Evolutionary conservation across 2,888 invertebrate genomes (phyloP).

Genomic region (Limenitis camilla): DNA sequence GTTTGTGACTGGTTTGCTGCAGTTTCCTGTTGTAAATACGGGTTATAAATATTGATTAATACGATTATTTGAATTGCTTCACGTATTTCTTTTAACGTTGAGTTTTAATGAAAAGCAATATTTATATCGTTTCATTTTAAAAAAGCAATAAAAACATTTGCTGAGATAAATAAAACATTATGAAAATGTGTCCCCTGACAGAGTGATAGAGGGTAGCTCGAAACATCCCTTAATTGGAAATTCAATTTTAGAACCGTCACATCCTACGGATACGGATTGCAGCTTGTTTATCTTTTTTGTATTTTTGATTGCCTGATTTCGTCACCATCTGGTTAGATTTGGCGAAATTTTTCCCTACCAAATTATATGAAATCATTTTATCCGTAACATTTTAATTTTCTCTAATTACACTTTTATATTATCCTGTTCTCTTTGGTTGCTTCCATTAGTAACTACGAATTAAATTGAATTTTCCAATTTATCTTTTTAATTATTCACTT

Average conservation of each 20-base stretch:
- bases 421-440: too few species aligned
- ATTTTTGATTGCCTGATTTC: slow-evolving; percentile 3
- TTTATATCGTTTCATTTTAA: too few species aligned
- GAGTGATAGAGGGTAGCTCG: slow-evolving; percentile 12
- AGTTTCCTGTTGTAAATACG: neutral
- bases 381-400: too few species aligned
- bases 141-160: neutral
- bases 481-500: too few species aligned
- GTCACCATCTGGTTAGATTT: slow-evolving; percentile 2
- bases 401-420: too few species aligned
- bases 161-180: slow-evolving; percentile 20
- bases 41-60: neutral
- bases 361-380: too few species aligned
- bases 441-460: too few species aligned
- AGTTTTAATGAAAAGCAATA: too few species aligned
- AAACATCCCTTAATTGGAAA: slow-evolving; percentile 31
- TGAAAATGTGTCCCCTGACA: slow-evolving; percentile 23
- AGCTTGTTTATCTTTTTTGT: slow-evolving; percentile 16
- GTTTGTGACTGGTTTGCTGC: neutral
- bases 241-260: slow-evolving; percentile 33
- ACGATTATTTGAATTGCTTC: neutral
- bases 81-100: too few species aligned
- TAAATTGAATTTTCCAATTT: too few species aligned
- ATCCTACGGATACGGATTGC: slow-evolving; percentile 24
- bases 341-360: neutral